These are phyloP conservation scores for Ditula angustiorana DNA, from an alignment of 2,888 invertebrate genomes.

Conservation along the genomic window DNA sequence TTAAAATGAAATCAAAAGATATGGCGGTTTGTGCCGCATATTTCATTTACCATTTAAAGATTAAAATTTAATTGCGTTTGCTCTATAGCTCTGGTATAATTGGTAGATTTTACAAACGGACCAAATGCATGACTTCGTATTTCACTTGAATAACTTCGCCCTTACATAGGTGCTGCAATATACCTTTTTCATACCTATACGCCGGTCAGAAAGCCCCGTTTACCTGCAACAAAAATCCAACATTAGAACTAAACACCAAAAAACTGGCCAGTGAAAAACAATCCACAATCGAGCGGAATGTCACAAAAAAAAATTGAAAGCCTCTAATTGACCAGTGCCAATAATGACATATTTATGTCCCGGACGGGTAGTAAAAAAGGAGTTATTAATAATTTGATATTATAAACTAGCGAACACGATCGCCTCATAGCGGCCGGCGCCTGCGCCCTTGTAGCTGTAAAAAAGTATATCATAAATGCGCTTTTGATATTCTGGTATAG, in stretches of 20 bases:
- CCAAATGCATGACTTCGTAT: too few relatives aligned
- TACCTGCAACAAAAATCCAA: slow-evolving; percentile 28
- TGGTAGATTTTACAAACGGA: too few relatives aligned
- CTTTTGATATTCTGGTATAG: slow-evolving; percentile 57
- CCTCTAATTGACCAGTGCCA: slow-evolving; percentile 75
- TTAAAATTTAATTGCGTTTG: too few relatives aligned
- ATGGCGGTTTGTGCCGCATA: too few relatives aligned
- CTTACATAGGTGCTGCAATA: too few relatives aligned
- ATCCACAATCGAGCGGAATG: slow-evolving; percentile 7
- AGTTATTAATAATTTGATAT: slow-evolving; percentile 76
- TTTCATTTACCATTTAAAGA: too few relatives aligned
- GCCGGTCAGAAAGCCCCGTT: not conserved
- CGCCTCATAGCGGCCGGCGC: slow-evolving; percentile 71
- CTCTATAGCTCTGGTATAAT: too few relatives aligned
- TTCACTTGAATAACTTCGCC: too few relatives aligned
- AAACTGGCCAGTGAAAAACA: slow-evolving; percentile 9
- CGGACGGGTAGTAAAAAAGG: slow-evolving; percentile 54
- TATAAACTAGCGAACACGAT: slow-evolving; percentile 66
- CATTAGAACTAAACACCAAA: not conserved
- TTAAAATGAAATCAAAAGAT: too few relatives aligned
- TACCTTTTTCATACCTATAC: not conserved
- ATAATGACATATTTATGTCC: slow-evolving; percentile 80
- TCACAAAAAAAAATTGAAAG: slow-evolving; percentile 7
- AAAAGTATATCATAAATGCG: slow-evolving; percentile 67
- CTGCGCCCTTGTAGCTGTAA: slow-evolving; percentile 70